Percentiles rank a stretch among this genome's conserved stretches.
These are phyloP conservation scores for Tinea pellionella DNA, from an alignment of 2,888 invertebrate species.

Conservation along the genomic window DNA sequence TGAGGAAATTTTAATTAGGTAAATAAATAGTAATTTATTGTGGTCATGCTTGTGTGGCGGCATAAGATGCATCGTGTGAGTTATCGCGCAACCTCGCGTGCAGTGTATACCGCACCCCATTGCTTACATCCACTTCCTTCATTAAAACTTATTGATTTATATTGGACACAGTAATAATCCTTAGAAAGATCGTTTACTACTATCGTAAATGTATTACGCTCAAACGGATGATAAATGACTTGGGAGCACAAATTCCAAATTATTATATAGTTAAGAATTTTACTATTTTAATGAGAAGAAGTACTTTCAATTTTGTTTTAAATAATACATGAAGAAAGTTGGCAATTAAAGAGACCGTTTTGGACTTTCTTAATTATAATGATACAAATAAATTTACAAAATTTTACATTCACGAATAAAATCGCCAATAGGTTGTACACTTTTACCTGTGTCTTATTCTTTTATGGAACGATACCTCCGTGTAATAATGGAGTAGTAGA, in stretches of 20 bases:
- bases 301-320: neutral
- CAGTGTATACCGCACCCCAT: neutral
- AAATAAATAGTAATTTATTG: neutral
- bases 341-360: neutral
- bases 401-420: neutral
- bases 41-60: neutral
- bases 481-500: neutral
- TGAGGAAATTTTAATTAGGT: neutral
- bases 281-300: neutral
- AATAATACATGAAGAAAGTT: slow-evolving; percentile 5
- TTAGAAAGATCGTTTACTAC: neutral
- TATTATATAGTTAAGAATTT: neutral
- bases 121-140: neutral
- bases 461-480: neutral
- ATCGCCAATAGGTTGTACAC: too few relatives aligned
- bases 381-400: neutral
- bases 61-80: slow-evolving; percentile 6
- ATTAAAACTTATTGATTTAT: slow-evolving; percentile 14
- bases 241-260: neutral
- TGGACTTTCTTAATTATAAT: neutral
- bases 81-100: slow-evolving; percentile 8
- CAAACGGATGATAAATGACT: neutral
- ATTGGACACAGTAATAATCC: slow-evolving; percentile 8
- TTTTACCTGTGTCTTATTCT: neutral
- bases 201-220: neutral